Percentiles rank a stretch among this genome's conserved stretches.
Conservation (phyloP, 2,113 vertebrate genomes). For the Daphoenositta chrysoptera region DNA sequence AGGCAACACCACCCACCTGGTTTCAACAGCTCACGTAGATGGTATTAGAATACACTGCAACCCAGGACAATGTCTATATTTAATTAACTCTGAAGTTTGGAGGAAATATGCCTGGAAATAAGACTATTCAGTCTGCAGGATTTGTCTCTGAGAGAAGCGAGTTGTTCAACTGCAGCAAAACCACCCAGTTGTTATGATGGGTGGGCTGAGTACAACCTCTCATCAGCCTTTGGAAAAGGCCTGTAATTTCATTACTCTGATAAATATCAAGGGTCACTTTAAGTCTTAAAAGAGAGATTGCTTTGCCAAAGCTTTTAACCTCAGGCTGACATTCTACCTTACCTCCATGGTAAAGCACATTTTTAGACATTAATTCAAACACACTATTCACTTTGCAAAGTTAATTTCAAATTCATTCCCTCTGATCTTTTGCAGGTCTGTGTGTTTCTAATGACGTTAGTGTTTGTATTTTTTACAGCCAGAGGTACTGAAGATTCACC, state of each 20-base stretch:
- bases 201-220: background rate
- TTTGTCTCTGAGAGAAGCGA: background rate
- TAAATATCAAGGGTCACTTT: slow-evolving; percentile 57
- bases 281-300: slow-evolving; percentile 19
- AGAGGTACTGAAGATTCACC: background rate
- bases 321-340: slow-evolving; percentile 4
- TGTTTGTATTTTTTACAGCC: slow-evolving; percentile 20
- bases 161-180: background rate
- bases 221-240: background rate
- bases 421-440: background rate
- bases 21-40: too few species aligned
- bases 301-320: slow-evolving; percentile 23
- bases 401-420: background rate
- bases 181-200: background rate
- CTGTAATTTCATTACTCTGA: slow-evolving; percentile 42
- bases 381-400: background rate
- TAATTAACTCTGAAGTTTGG: background rate
- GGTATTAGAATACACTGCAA: too few species aligned
- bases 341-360: background rate
- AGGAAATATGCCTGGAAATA: background rate
- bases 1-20: too few species aligned
- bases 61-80: too few species aligned
- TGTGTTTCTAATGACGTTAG: background rate
- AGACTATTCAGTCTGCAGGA: background rate
- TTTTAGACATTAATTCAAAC: slow-evolving; percentile 36